phyloP scores from a whole-genome alignment of 2,113 vertebrate species.

The Tyrannus savana region DNA sequence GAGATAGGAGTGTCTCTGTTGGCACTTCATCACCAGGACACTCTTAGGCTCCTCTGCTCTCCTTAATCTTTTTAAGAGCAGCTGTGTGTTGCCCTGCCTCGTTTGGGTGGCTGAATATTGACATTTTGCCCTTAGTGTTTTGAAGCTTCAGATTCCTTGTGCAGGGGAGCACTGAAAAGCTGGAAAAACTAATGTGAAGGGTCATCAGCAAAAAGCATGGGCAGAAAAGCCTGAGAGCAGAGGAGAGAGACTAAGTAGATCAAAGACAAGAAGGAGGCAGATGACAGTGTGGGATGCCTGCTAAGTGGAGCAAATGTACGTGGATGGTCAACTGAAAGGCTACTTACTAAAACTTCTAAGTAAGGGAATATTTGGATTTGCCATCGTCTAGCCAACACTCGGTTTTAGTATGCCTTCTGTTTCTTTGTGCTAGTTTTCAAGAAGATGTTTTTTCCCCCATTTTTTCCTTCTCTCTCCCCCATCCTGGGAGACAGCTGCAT shows the following conservation, averaged over 20 bases:
- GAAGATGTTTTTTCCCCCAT: not conserved
- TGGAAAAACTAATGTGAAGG: not conserved
- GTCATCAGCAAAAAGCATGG: not conserved
- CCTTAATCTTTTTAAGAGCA: not conserved
- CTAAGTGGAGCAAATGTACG: not conserved
- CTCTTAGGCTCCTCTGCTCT: not conserved
- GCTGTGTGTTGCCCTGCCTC: not conserved
- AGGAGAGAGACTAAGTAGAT: not conserved
- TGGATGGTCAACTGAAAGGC: not conserved
- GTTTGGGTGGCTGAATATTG: not conserved
- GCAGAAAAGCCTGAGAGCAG: not conserved
- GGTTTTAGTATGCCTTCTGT: not conserved
- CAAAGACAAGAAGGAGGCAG: not conserved
- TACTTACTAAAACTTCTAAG: not conserved
- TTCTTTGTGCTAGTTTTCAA: not conserved
- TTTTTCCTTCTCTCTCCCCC: not conserved
- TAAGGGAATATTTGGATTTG: not conserved
- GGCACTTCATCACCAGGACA: not conserved
- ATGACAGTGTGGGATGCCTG: not conserved
- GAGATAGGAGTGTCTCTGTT: not conserved
- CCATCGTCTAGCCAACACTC: not conserved
- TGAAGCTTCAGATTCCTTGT: not conserved
- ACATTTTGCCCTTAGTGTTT: not conserved
- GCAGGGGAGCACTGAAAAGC: not conserved
- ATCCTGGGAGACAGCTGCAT: not conserved